Evolutionary conservation across 2,888 invertebrate genomes (phyloP), one percentile per base, ranked within the genome.

Genomic region (Gastrophysa polygoni): DNA sequence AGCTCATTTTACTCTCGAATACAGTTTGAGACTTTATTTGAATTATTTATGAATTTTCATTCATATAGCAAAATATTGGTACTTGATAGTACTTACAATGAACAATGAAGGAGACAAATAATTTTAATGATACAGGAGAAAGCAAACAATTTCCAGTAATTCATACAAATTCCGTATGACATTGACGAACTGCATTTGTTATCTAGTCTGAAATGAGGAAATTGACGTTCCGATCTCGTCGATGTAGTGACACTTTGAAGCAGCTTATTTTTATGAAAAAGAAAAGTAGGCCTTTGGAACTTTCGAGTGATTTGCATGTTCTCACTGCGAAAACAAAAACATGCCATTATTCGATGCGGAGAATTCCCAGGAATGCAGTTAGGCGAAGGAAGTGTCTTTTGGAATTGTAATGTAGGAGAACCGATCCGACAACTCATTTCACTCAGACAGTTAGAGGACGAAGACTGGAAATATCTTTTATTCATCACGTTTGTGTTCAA

Each of bases 241-340:
- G n/a, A n/a, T n/a, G n/a, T 7, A 24, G 24, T 24, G 24, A 24
- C 3, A 32, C 29, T 10, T 6, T 10, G 10, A 10, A 32, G 14
- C 38, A n/a, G 14, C 14, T 38, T 14, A 4, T 2, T 38, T 24
- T 14, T 38, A 38, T 14, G 38, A 38, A 38, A 38, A 11, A 54
- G 43, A 43, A 38, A 43, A 43, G 43, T 54, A 17, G 54, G 43
- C 24, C 24, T 38, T n/a, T 54, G 21, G 17, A 54, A 54, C 54
- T 54, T 54, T 54, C 43, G 16, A 28, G 5, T 17, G 29, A 43
- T 54, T 54, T 54, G 43, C 54, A 43, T 54, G 54, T 54, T 54
- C 43, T 43, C 24, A 16, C 14, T 1, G 43, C 28, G 43, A 54
- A 54, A 43, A 54, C 38, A 38, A 38, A 14, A 38, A 38, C 38